A percentile compares a stretch with the other conserved stretches of the same genome.
Conservation (phyloP, 2,113 vertebrate species). For the Dicerorhinus sumatrensis region DNA sequence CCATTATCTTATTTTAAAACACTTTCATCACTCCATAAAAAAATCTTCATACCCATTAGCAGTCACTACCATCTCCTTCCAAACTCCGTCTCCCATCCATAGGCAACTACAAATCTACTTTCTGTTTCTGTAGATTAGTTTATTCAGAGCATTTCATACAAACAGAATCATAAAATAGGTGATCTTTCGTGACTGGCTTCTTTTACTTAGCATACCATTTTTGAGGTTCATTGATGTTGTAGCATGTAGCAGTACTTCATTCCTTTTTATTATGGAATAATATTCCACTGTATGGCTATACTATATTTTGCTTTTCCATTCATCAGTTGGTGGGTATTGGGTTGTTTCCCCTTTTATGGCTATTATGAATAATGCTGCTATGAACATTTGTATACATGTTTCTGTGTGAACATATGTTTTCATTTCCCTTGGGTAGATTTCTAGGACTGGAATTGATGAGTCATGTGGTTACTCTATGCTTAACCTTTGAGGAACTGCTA, state of each 20-base stretch:
- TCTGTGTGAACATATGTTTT: background rate
- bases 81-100: background rate
- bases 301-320: background rate
- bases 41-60: background rate
- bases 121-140: background rate
- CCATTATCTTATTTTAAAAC: conserved; percentile 6
- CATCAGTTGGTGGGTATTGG: background rate
- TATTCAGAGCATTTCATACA: background rate
- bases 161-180: background rate
- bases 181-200: background rate
- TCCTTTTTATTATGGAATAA: background rate
- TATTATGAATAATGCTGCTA: background rate
- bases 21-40: conserved; percentile 27
- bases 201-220: background rate
- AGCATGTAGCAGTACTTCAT: background rate
- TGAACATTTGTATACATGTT: background rate
- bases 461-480: background rate
- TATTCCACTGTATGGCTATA: background rate
- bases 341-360: background rate
- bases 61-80: background rate
- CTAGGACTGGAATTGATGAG: background rate
- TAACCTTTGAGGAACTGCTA: background rate
- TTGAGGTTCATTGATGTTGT: background rate
- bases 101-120: background rate
- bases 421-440: background rate